Percentiles rank a stretch among this genome's conserved stretches.
These are phyloP conservation scores for Platichthys flesus DNA, from an alignment of 2,113 vertebrate genomes.

Conservation along the genomic window DNA sequence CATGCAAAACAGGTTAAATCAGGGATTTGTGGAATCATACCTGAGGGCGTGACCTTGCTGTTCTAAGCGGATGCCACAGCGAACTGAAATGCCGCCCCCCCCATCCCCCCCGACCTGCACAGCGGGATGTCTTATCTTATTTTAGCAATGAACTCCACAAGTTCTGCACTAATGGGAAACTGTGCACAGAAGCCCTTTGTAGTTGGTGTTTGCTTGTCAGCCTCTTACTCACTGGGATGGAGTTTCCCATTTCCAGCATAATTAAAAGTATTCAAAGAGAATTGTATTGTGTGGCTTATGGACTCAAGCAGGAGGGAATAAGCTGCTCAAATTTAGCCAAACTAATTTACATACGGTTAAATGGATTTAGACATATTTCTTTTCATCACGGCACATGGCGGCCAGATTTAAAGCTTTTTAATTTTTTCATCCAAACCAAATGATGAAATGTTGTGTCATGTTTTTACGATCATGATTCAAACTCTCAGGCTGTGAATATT, in stretches of 20 bases:
- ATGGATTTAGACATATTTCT: neutral
- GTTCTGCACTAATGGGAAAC: neutral
- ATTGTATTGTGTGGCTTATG: slow-evolving; percentile 16
- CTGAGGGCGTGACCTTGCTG: no score
- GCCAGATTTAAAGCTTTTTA: neutral
- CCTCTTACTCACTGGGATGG: neutral
- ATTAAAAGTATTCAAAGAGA: slow-evolving; percentile 27
- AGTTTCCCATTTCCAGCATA: slow-evolving; percentile 5
- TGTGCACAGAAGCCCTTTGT: slow-evolving; percentile 9
- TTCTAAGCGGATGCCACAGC: no score
- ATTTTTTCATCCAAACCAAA: slow-evolving; percentile 1
- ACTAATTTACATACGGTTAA: slow-evolving; percentile 26
- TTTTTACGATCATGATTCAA: no score
- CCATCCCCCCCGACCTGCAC: neutral
- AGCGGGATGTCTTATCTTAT: neutral
- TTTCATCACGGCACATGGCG: neutral
- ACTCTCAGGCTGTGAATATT: no score
- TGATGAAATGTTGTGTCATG: neutral
- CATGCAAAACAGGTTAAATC: no score
- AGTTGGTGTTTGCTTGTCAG: neutral
- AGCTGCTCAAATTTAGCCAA: slow-evolving; percentile 22
- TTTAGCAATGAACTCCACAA: neutral
- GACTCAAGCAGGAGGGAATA: slow-evolving; percentile 1
- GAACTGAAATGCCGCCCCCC: no score
- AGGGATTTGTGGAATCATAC: no score